Percentiles rank a stretch among this genome's conserved stretches.
These are phyloP conservation scores for Thripadectes ignobilis DNA, from an alignment of 2,797 vertebrate species.

Conservation along the genomic window DNA sequence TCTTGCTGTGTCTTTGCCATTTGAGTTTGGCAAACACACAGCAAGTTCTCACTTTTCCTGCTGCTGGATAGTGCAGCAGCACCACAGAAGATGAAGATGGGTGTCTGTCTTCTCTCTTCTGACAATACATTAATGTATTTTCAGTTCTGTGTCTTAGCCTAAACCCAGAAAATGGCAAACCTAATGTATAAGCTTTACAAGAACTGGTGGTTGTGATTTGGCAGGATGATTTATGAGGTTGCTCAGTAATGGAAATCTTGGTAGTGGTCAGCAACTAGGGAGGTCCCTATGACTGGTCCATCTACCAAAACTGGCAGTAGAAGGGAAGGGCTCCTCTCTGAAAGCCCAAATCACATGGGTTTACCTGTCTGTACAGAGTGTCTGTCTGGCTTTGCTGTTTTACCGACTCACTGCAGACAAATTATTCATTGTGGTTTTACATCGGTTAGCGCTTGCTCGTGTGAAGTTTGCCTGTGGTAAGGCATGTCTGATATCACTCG, in stretches of 20 bases:
- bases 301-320: neutral
- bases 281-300: neutral
- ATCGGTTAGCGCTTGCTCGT: neutral
- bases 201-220: neutral
- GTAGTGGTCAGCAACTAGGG: neutral
- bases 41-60: neutral
- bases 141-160: neutral
- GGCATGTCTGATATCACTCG: neutral
- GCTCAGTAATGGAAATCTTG: neutral
- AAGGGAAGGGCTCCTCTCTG: neutral
- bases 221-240: neutral
- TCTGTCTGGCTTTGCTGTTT: neutral
- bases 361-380: neutral
- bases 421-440: neutral
- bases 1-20: neutral
- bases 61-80: neutral
- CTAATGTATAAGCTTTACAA: neutral
- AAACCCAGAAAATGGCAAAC: neutral
- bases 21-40: neutral
- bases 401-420: neutral
- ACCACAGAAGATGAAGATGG: neutral
- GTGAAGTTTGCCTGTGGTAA: neutral
- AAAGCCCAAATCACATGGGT: neutral
- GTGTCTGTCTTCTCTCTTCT: neutral
- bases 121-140: neutral